These are phyloP conservation scores for Ctenoplectra terminalis DNA, from an alignment of 1,140 invertebrate species.

Conservation along the genomic window DNA sequence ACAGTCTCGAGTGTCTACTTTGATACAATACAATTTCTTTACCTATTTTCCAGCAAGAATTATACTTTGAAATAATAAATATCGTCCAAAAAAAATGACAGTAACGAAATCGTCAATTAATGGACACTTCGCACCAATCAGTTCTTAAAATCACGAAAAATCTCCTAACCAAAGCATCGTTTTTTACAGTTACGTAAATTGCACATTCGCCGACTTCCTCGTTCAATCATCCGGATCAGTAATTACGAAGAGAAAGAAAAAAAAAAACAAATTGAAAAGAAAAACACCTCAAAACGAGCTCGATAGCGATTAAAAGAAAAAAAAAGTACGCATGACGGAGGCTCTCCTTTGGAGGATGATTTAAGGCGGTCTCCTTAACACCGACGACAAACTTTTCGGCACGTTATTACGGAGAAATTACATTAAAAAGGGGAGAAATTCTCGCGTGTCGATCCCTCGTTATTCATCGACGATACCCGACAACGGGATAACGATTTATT, in stretches of 20 bases:
- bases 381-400: constrained; percentile 48
- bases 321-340: constrained; percentile 12
- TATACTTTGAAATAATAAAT: not conserved
- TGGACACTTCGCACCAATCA: not conserved
- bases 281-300: not conserved
- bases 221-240: constrained; percentile 7
- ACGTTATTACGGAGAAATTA: constrained; percentile 53
- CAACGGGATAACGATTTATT: constrained; percentile 41
- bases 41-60: too few relatives aligned
- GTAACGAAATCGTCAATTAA: not conserved
- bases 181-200: constrained; percentile 32
- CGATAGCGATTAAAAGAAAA: not conserved
- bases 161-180: not conserved
- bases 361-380: constrained; percentile 40
- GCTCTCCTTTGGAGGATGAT: constrained; percentile 49
- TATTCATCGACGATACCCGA: constrained; percentile 51
- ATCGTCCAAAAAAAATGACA: rapidly evolving
- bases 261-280: not conserved
- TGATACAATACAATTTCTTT: too few relatives aligned
- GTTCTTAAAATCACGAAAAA: not conserved
- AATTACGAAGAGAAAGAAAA: constrained; percentile 14
- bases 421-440: constrained; percentile 33
- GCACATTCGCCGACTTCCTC: not conserved
- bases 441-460: constrained; percentile 59
- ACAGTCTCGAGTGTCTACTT: too few relatives aligned